Conservation (phyloP, 2,888 invertebrate species). For the Mallateleia sp. region DNA sequence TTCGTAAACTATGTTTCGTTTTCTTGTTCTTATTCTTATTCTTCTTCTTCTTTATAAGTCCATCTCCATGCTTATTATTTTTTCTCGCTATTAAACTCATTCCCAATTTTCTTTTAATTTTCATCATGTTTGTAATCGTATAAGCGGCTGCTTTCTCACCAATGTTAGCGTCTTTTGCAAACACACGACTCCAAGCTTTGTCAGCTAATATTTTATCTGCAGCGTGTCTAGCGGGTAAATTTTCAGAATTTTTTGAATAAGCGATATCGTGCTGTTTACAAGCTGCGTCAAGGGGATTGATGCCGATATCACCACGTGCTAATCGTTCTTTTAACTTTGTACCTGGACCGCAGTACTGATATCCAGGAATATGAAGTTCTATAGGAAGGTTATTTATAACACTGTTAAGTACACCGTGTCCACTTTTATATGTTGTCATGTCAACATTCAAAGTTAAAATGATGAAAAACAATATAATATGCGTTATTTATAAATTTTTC, state of each 20-base stretch:
- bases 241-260: slow-evolving; percentile 67
- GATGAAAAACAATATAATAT: neutral
- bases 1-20: slow-evolving; percentile 2
- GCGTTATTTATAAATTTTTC: neutral
- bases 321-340: slow-evolving; percentile 82
- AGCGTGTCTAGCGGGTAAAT: slow-evolving; percentile 41
- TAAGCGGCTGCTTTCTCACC: slow-evolving; percentile 20
- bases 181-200: slow-evolving; percentile 3
- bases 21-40: neutral
- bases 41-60: neutral
- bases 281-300: slow-evolving; percentile 81
- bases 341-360: slow-evolving; percentile 84
- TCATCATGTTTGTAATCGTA: slow-evolving; percentile 18
- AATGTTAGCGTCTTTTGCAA: slow-evolving; percentile 5
- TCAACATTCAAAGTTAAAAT: neutral
- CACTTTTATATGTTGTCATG: slow-evolving; percentile 3
- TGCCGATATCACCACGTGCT: slow-evolving; percentile 78
- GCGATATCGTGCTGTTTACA: slow-evolving; percentile 79
- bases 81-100: slow-evolving; percentile 27
- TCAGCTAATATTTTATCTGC: slow-evolving; percentile 11
- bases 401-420: slow-evolving; percentile 3
- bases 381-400: slow-evolving; percentile 64
- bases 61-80: too few relatives aligned
- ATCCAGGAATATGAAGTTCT: slow-evolving; percentile 77
- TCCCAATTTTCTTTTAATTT: slow-evolving; percentile 28